A percentile compares a stretch with the other conserved stretches of the same genome.
Evolutionary conservation across 2,113 vertebrate genomes (phyloP).

Genomic region (Triplophysa tibetana): DNA sequence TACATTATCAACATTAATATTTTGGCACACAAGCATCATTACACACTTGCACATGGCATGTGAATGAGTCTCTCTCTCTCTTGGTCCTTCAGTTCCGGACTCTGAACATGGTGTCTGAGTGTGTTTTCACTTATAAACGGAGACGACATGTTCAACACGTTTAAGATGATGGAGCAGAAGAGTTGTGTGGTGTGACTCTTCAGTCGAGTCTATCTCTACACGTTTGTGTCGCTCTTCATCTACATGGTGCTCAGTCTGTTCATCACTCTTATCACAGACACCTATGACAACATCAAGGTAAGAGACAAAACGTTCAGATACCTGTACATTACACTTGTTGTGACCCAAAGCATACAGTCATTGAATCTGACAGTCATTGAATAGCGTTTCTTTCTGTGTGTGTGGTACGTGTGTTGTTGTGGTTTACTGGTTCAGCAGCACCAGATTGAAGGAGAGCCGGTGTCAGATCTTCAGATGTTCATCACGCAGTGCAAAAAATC

Average conservation of each 20-base stretch:
- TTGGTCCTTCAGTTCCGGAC: conserved; percentile 81
- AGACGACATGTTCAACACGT: conserved; percentile 95
- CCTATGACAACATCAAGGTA: conserved; percentile 95
- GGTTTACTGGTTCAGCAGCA: conserved; percentile 75
- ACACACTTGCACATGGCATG: too few relatives aligned
- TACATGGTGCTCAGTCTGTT: conserved; percentile 99
- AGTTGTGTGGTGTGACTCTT: conserved; percentile 92
- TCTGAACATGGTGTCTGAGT: conserved; percentile 89
- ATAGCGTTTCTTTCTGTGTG: too few relatives aligned
- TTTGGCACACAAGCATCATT: too few relatives aligned
- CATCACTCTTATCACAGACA: conserved; percentile 94
- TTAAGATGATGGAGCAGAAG: conserved; percentile 89
- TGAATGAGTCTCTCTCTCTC: not conserved
- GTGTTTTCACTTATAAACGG: conserved; percentile 95
- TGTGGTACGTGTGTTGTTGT: too few relatives aligned
- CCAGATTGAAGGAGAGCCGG: conserved; percentile 79
- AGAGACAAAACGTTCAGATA: not conserved
- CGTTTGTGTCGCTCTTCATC: conserved; percentile 93
- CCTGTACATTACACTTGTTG: too few relatives aligned
- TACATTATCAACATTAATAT: too few relatives aligned
- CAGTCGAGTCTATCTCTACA: conserved; percentile 91
- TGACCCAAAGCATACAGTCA: too few relatives aligned
- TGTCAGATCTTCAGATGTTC: conserved; percentile 84
- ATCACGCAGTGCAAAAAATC: conserved; percentile 85
- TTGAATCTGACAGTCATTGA: too few relatives aligned